These are phyloP conservation scores for Spisula subtruncata DNA, from an alignment of 2,888 invertebrate genomes.

Conservation along the genomic window DNA sequence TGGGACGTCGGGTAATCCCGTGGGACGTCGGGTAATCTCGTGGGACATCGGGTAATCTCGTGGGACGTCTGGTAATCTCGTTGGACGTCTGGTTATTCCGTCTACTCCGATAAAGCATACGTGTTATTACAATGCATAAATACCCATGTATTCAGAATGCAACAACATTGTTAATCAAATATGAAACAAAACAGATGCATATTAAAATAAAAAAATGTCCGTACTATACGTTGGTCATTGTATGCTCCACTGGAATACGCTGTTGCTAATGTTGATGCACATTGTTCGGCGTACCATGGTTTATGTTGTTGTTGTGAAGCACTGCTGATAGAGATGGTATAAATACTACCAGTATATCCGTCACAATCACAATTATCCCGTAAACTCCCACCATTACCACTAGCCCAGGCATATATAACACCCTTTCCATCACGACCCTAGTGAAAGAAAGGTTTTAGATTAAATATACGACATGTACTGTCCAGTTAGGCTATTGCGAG, in stretches of 20 bases:
- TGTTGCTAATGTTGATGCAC: constrained; percentile 95
- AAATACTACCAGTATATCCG: constrained; percentile 94
- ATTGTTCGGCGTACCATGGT: constrained; percentile 97
- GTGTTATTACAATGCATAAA: too few relatives aligned
- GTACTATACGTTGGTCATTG: constrained; percentile 95
- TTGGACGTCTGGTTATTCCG: too few relatives aligned
- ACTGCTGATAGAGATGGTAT: constrained; percentile 95
- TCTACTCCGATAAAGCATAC: too few relatives aligned
- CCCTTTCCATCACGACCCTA: constrained; percentile 93
- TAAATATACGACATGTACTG: too few relatives aligned
- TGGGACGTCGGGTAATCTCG: too few relatives aligned
- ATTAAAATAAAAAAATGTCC: constrained; percentile 80
- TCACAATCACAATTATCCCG: constrained; percentile 97
- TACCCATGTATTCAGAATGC: too few relatives aligned
- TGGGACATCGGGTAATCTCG: too few relatives aligned
- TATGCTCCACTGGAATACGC: constrained; percentile 96
- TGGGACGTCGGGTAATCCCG: too few relatives aligned
- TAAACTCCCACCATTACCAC: constrained; percentile 95
- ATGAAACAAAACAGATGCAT: too few relatives aligned
- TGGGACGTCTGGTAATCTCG: too few relatives aligned
- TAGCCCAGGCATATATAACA: constrained; percentile 96
- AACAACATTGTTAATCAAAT: too few relatives aligned
- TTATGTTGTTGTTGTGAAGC: constrained; percentile 92
- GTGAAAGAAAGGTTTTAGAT: not conserved
- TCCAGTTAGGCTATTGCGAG: too few relatives aligned